These are phyloP conservation scores for Osmoderma eremita DNA, from an alignment of 2,888 invertebrate species.

Conservation along the genomic window DNA sequence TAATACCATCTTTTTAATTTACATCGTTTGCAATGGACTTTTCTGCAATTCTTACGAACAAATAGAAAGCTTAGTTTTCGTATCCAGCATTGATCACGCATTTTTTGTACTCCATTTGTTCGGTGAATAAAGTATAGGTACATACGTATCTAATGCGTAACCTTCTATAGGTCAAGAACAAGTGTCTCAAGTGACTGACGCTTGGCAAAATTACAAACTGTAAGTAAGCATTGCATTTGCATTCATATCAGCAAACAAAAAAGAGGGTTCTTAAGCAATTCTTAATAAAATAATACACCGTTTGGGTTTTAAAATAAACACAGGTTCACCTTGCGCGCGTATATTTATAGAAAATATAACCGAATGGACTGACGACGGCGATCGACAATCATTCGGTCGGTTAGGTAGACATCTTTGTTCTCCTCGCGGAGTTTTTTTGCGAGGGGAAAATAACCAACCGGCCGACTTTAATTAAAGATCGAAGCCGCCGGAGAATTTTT, in stretches of 20 bases:
- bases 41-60: no score
- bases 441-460: constrained; percentile 6
- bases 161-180: no score
- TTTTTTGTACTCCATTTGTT: no score
- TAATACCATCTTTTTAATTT: no score
- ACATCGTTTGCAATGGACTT: no score
- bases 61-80: no score
- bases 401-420: constrained; percentile 9
- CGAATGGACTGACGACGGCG: not conserved
- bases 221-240: not conserved
- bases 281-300: no score
- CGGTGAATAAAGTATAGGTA: no score
- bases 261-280: not conserved
- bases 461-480: constrained; percentile 28
- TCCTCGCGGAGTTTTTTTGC: constrained; percentile 1
- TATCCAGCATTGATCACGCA: no score
- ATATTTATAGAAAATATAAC: constrained; percentile 1
- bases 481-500: constrained; percentile 12
- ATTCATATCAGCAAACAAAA: not conserved
- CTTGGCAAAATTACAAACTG: not conserved
- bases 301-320: constrained; percentile 14
- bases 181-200: no score
- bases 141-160: no score
- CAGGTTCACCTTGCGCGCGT: constrained; percentile 13
- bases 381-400: not conserved